phyloP scores from a whole-genome alignment of 1,140 invertebrate genomes.

The Drosophila littoralis region DNA sequence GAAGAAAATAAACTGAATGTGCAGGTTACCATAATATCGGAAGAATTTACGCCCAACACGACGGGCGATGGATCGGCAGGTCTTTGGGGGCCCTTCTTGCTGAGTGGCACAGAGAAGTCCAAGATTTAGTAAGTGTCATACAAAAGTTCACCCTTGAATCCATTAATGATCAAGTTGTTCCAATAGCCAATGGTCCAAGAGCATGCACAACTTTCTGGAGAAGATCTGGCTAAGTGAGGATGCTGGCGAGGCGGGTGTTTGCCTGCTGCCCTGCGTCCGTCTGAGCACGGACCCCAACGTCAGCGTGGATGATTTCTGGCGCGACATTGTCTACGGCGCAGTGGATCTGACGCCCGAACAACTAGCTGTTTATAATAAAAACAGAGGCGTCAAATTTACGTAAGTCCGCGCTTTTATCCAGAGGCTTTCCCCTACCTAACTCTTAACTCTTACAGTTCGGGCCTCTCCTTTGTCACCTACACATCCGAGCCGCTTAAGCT shows the following conservation, averaged over 20 bases:
- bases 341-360: constrained; percentile 84
- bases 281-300: constrained; percentile 80
- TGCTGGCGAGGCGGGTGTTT: constrained; percentile 86
- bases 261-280: constrained; percentile 86
- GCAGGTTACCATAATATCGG: constrained; percentile 88
- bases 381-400: constrained; percentile 85
- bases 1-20: constrained; percentile 19
- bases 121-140: constrained; percentile 86
- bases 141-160: background rate
- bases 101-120: constrained; percentile 86
- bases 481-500: constrained; percentile 86
- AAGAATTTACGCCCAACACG: constrained; percentile 89
- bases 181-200: constrained; percentile 87
- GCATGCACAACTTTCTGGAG: constrained; percentile 87
- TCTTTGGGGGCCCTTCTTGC: constrained; percentile 89
- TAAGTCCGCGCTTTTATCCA: constrained; percentile 66
- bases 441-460: constrained; percentile 84
- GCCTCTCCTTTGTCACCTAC: constrained; percentile 87
- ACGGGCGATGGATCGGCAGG: constrained; percentile 92
- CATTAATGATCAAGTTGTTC: background rate
- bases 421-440: background rate
- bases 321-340: constrained; percentile 86
- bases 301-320: constrained; percentile 85
- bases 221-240: constrained; percentile 87
- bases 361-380: constrained; percentile 85